Conservation (phyloP, 1,140 invertebrate genomes). For the Calephelis virginiensis region DNA sequence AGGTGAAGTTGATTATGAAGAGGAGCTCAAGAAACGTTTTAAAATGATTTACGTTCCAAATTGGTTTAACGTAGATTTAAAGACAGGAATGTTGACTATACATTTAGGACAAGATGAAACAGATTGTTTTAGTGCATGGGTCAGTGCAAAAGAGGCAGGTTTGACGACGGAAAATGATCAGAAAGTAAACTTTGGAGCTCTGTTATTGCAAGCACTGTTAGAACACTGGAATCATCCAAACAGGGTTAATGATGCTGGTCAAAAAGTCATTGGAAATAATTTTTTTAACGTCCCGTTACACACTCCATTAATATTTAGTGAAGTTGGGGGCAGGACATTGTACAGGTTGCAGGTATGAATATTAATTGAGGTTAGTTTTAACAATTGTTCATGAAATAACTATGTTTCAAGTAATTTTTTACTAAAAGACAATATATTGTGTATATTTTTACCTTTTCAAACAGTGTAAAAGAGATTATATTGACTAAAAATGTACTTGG, state of each 20-base stretch:
- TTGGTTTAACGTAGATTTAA: slow-evolving; percentile 99
- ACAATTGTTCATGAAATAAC: not conserved
- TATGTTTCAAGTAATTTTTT: no score
- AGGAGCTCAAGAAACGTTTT: slow-evolving; percentile 94
- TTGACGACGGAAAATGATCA: slow-evolving; percentile 91
- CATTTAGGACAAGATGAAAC: slow-evolving; percentile 98
- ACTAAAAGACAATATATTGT: no score
- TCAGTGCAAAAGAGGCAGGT: slow-evolving; percentile 96
- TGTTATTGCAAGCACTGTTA: slow-evolving; percentile 95
- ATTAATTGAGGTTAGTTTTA: not conserved
- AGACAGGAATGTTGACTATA: slow-evolving; percentile 98
- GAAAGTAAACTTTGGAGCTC: slow-evolving; percentile 97
- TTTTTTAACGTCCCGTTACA: slow-evolving; percentile 96
- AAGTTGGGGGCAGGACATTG: slow-evolving; percentile 95
- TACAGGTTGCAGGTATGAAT: slow-evolving; percentile 79
- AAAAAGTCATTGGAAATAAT: slow-evolving; percentile 85
- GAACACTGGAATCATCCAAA: slow-evolving; percentile 94
- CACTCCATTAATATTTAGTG: slow-evolving; percentile 98
- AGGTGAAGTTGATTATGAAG: slow-evolving; percentile 95
- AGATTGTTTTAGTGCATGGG: slow-evolving; percentile 99
- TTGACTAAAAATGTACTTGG: no score
- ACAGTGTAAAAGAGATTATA: no score
- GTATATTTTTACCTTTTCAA: no score
- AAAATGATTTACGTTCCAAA: slow-evolving; percentile 98
- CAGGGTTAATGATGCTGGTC: slow-evolving; percentile 81